Base-by-base conservation (phyloP, 2,797 vertebrate genomes). In the Salmo trutta region DNA sequence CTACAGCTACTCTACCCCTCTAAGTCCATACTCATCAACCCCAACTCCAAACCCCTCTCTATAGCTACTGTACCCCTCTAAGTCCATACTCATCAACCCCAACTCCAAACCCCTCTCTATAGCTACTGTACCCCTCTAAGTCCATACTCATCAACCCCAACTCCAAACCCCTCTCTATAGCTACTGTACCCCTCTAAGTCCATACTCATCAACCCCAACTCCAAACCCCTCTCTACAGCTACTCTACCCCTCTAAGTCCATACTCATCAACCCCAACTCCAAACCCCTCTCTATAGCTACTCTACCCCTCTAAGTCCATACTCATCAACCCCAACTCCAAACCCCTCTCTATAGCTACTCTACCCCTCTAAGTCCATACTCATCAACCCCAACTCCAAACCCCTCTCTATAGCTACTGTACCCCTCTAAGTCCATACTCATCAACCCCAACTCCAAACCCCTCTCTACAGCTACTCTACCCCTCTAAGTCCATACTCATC, bases 271-370 rank as follows among this genome's bases (percentile, higher is more conserved):
- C 33, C 36, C 27, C 17, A 17, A 21, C 64, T 27, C 19, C 24
- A 66, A 27, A 33, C 31, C 31, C 31, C 31, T 33, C 1, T 1
- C 33, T 33, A 33, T 5, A 33, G 33, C 33, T 33, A 5, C 33
- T 33, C 5, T 82, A 77, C 85, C 88, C 90, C 88, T 16, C 27
- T 53, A 72, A 14, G 24, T 4, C 8, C 70, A 72, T 27, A 17
- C 3, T 15, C 47, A 53, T 15, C 31, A 27, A 10, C 24, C 29
- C 19, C 27, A 10, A 10, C 27, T 27, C 7, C 12, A 67, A 29
- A 7, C 36, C 36, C 36, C 33, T 36, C 33, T 36, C n/a, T n/a
- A n/a, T n/a, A n/a, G n/a, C n/a, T n/a, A n/a, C n/a, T n/a, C n/a
- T n/a, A 33, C 31, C 31, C 31, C 31, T 10, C 53, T 24, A 10